Conservation (phyloP, 2,888 invertebrate genomes). For the Noctua comes region DNA sequence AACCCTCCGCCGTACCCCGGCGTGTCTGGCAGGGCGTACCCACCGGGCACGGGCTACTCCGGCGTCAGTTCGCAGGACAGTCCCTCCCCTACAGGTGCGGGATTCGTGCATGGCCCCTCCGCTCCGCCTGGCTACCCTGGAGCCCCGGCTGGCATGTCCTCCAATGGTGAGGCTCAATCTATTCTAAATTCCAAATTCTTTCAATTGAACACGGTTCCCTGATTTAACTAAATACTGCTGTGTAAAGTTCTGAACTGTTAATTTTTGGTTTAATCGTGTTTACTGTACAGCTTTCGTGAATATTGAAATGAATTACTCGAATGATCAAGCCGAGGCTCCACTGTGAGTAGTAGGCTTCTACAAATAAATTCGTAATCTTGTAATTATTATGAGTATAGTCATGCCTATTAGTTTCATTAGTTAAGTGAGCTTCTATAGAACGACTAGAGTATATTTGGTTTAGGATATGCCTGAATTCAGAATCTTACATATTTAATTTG, state of each 20-base stretch:
- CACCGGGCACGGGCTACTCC: conserved; percentile 77
- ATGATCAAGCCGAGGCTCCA: conserved; percentile 73
- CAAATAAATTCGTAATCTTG: conserved; percentile 34
- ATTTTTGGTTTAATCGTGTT: conserved; percentile 16
- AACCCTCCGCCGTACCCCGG: conserved; percentile 99
- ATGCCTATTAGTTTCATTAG: conserved; percentile 37
- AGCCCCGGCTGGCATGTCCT: conserved; percentile 76
- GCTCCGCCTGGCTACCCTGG: conserved; percentile 77
- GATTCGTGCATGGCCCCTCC: conserved; percentile 64
- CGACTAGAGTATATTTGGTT: conserved; percentile 27
- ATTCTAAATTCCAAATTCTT: conserved; percentile 54
- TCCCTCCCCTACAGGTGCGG: conserved; percentile 72
- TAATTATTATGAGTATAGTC: conserved; percentile 32
- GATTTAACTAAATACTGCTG: background rate
- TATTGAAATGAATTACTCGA: conserved; percentile 36
- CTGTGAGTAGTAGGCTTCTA: conserved; percentile 71
- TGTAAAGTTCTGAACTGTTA: background rate
- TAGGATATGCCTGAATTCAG: conserved; percentile 24
- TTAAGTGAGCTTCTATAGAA: conserved; percentile 36
- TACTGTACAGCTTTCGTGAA: conserved; percentile 39
- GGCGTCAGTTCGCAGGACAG: conserved; percentile 69
- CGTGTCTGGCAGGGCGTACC: conserved; percentile 87
- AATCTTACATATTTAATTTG: conserved; percentile 15
- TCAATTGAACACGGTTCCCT: background rate
- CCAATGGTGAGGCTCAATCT: conserved; percentile 78